These are phyloP conservation scores for Creontiades dilutus DNA, from an alignment of 2,888 invertebrate genomes.

Conservation along the genomic window DNA sequence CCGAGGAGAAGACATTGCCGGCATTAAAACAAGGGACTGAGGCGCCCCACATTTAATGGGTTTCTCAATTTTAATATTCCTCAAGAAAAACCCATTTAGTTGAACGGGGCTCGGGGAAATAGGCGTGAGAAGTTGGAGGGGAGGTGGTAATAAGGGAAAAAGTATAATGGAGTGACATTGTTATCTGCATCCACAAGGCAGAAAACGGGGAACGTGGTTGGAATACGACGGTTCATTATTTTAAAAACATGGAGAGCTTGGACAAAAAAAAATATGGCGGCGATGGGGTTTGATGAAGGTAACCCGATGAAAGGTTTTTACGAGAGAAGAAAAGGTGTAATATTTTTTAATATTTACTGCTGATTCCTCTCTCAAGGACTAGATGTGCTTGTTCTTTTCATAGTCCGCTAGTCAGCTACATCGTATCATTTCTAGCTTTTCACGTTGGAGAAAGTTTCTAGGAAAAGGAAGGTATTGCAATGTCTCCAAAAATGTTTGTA, in stretches of 20 bases:
- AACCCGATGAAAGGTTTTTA: slow-evolving; percentile 7
- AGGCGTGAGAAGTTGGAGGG: neutral
- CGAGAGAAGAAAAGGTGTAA: neutral
- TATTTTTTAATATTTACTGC: neutral
- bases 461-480: no score
- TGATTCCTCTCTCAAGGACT: no score
- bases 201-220: neutral
- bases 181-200: slow-evolving; percentile 6
- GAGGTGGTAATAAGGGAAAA: slow-evolving; percentile 16
- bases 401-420: no score
- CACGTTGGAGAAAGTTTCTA: no score
- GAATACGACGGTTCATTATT: slow-evolving; percentile 29
- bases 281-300: slow-evolving; percentile 11
- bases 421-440: no score
- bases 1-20: neutral
- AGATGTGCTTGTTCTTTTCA: no score
- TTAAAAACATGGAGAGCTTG: neutral
- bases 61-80: slow-evolving; percentile 36
- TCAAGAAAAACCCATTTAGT: slow-evolving; percentile 28
- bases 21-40: slow-evolving; percentile 8
- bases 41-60: neutral
- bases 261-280: neutral
- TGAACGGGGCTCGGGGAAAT: neutral
- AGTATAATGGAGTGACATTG: slow-evolving; percentile 40
- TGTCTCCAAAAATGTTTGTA: no score